Evolutionary conservation across 2,797 vertebrate genomes (phyloP).

Genomic region (Amblyraja radiata): DNA sequence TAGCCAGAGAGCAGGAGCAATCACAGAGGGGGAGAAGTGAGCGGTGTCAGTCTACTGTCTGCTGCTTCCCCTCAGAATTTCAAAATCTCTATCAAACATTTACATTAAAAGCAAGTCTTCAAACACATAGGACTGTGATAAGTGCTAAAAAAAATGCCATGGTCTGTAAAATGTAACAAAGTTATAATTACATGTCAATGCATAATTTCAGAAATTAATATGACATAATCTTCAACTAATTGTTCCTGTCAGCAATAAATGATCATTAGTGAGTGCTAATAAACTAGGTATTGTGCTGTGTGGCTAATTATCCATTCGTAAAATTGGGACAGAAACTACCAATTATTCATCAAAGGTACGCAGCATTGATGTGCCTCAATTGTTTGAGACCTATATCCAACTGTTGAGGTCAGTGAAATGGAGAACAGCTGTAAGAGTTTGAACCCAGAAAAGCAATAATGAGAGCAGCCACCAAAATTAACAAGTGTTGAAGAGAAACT

Average conservation of each 20-base stretch:
- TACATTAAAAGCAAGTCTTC: neutral
- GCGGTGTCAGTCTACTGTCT: neutral
- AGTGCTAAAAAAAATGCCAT: neutral
- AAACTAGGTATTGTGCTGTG: neutral
- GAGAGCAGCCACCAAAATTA: neutral
- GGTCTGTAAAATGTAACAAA: neutral
- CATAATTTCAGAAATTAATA: neutral
- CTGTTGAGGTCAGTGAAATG: neutral
- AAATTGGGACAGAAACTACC: neutral
- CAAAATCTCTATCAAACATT: neutral
- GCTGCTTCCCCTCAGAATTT: neutral
- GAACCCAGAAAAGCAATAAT: neutral
- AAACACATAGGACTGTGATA: neutral
- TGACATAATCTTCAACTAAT: neutral
- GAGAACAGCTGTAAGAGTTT: neutral
- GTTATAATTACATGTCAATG: neutral
- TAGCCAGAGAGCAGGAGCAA: too few relatives aligned
- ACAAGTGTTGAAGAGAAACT: neutral
- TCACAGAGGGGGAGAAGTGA: neutral
- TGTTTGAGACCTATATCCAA: neutral
- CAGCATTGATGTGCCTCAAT: neutral
- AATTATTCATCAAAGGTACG: neutral
- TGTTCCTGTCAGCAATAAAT: neutral
- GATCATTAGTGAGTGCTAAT: neutral
- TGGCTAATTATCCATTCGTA: neutral